Percentiles rank a stretch among this genome's conserved stretches.
phyloP scores from a whole-genome alignment of 2,888 invertebrate genomes.

The Keiferia lycopersicella region DNA sequence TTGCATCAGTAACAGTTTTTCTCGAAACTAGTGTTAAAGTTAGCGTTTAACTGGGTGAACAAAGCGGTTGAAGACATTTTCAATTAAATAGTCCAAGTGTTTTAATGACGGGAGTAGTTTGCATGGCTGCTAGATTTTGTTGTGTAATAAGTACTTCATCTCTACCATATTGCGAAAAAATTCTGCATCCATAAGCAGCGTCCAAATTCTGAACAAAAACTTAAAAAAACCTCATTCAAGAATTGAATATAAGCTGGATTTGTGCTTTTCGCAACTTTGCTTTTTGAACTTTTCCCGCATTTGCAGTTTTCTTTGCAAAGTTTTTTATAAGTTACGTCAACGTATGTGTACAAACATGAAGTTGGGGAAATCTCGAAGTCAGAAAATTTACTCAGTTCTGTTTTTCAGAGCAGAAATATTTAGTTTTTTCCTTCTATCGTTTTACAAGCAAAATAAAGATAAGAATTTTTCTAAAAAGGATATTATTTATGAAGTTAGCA shows the following conservation, averaged over 20 bases:
- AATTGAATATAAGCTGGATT: conserved; percentile 11
- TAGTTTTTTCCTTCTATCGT: neutral
- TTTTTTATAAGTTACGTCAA: conserved; percentile 2
- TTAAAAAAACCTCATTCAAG: neutral
- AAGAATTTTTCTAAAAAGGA: too few species aligned
- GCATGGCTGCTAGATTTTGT: too few species aligned
- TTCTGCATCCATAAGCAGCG: neutral
- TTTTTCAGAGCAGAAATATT: neutral
- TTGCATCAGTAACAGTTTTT: too few species aligned
- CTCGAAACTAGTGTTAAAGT: too few species aligned
- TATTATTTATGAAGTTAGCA: too few species aligned
- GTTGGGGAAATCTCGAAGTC: neutral
- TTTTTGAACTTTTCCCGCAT: conserved; percentile 18
- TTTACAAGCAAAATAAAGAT: too few species aligned
- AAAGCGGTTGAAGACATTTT: too few species aligned
- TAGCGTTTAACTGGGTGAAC: too few species aligned
- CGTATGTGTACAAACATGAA: neutral
- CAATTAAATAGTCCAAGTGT: too few species aligned
- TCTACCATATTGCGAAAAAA: neutral
- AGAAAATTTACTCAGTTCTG: neutral
- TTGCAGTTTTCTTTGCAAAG: conserved; percentile 14
- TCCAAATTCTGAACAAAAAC: neutral
- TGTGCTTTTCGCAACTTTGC: conserved; percentile 20
- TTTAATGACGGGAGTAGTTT: too few species aligned
- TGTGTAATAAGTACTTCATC: too few species aligned